These are phyloP conservation scores for Pontoporia blainvillei DNA, from an alignment of 2,113 vertebrate genomes.

Conservation along the genomic window DNA sequence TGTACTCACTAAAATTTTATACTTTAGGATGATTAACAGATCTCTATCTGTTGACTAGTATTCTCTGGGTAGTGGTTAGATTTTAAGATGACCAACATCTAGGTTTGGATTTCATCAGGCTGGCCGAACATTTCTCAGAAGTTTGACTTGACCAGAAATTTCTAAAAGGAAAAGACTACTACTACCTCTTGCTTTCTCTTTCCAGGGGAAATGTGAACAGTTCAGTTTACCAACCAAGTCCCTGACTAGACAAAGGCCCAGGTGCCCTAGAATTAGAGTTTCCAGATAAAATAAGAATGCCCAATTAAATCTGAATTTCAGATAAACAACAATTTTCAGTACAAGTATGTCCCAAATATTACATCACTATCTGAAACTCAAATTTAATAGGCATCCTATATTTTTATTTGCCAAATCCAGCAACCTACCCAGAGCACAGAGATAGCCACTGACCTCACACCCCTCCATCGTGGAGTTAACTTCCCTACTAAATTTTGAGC, in stretches of 20 bases:
- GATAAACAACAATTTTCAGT: not conserved
- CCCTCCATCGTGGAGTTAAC: not conserved
- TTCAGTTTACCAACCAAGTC: not conserved
- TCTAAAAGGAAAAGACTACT: not conserved
- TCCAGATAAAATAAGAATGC: not conserved
- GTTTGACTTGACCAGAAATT: not conserved
- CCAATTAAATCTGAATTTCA: not conserved
- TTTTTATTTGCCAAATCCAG: not conserved
- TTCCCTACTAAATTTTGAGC: not conserved
- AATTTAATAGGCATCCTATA: not conserved
- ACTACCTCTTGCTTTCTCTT: not conserved
- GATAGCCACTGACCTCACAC: not conserved
- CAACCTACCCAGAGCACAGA: not conserved
- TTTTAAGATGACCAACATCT: slow-evolving; percentile 8
- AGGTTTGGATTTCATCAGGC: not conserved
- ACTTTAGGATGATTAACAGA: not conserved
- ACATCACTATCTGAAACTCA: not conserved
- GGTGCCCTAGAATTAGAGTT: not conserved
- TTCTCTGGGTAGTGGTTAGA: not conserved
- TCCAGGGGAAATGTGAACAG: not conserved
- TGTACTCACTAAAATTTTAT: not conserved
- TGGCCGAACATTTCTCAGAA: not conserved
- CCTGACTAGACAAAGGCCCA: not conserved
- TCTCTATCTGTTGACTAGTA: not conserved
- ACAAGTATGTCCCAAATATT: not conserved